phyloP scores from a whole-genome alignment of 2,888 invertebrate species.

The Hypercompe scribonia region DNA sequence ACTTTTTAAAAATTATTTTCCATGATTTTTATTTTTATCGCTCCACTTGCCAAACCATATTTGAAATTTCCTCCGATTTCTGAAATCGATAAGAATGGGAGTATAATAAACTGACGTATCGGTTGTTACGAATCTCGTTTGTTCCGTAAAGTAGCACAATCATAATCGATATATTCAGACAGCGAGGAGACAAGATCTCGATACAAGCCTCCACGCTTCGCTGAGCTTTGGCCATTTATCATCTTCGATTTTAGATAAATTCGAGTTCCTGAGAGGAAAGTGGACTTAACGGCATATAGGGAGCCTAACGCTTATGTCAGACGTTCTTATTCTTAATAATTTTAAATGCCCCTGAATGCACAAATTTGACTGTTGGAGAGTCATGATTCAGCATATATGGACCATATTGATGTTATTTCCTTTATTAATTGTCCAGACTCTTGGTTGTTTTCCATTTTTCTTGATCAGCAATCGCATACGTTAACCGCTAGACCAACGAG shows the following conservation, averaged over 20 bases:
- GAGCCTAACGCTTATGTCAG: constrained; percentile 36
- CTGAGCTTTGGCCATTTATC: constrained; percentile 64
- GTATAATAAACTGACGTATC: constrained; percentile 42
- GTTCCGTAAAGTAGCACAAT: constrained; percentile 49
- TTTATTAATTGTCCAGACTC: too few relatives aligned
- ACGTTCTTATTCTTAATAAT: neutral
- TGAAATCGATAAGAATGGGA: constrained; percentile 43
- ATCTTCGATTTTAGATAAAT: constrained; percentile 72
- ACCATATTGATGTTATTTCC: too few relatives aligned
- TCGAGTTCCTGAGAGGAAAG: constrained; percentile 60
- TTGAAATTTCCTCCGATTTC: constrained; percentile 43
- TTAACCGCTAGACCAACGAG: too few relatives aligned
- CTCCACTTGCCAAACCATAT: constrained; percentile 26
- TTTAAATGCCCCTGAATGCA: neutral
- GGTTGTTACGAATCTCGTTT: constrained; percentile 46
- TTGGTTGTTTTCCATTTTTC: too few relatives aligned
- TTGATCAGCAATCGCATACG: too few relatives aligned
- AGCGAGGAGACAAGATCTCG: constrained; percentile 57
- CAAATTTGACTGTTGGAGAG: neutral
- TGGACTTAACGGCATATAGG: constrained; percentile 57
- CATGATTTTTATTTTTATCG: neutral
- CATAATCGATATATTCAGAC: constrained; percentile 58
- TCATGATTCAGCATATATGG: too few relatives aligned
- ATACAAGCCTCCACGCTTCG: constrained; percentile 52
- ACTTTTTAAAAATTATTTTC: neutral